These are phyloP conservation scores for Sarcophaga rosellei DNA, from an alignment of 2,888 invertebrate species.

Conservation along the genomic window DNA sequence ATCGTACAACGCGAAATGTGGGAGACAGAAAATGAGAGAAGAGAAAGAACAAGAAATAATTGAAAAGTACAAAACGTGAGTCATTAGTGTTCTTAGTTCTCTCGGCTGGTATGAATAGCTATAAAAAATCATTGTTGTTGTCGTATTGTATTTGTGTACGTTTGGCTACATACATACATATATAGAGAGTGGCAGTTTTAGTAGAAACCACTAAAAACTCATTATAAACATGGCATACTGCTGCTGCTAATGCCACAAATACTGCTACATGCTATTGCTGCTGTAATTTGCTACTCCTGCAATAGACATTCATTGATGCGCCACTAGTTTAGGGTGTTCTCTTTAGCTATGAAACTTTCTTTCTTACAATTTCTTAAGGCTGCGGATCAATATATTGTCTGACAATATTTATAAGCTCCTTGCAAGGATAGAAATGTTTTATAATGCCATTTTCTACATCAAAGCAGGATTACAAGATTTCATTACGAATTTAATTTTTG, in stretches of 20 bases:
- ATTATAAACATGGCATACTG: constrained; percentile 62
- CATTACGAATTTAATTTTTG: too few relatives aligned
- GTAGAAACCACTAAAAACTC: constrained; percentile 63
- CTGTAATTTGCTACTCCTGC: not conserved
- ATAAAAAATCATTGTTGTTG: not conserved
- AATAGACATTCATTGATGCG: not conserved
- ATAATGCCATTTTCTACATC: too few relatives aligned
- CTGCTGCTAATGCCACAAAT: not conserved
- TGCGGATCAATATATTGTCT: too few relatives aligned
- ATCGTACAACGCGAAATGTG: constrained; percentile 2
- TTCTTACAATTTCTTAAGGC: too few relatives aligned
- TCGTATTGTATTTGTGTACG: not conserved
- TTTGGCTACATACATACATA: not conserved
- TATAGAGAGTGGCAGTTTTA: constrained; percentile 15
- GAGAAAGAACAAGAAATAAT: constrained; percentile 10
- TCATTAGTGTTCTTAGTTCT: constrained; percentile 45
- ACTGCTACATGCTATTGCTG: constrained; percentile 41
- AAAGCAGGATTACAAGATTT: too few relatives aligned
- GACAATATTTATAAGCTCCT: too few relatives aligned
- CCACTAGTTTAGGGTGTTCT: not conserved
- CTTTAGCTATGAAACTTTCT: too few relatives aligned
- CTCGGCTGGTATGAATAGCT: too few relatives aligned
- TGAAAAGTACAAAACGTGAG: constrained; percentile 27
- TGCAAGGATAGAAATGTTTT: too few relatives aligned
- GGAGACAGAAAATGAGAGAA: not conserved